Evolutionary conservation across 53 echinoderm and acorn worm genomes (phyloP).

Genomic region (Mesocentrotus franciscanus): DNA sequence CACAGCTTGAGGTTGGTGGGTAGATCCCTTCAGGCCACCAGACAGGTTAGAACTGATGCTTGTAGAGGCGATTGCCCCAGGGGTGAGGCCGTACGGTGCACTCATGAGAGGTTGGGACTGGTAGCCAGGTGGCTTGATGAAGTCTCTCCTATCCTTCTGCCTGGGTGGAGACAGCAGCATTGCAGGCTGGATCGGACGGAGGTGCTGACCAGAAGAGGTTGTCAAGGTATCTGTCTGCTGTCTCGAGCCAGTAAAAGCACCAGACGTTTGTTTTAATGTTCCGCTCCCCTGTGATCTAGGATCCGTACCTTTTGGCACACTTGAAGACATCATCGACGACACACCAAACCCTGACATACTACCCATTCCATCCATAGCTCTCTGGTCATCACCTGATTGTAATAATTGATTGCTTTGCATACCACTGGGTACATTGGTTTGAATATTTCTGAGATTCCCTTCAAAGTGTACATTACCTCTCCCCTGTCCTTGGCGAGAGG

Average conservation of each 20-base stretch:
- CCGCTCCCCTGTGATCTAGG: background rate
- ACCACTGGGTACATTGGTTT: constrained; percentile 49
- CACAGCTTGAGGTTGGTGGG: background rate
- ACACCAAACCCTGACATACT: too few relatives aligned
- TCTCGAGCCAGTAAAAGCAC: background rate
- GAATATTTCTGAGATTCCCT: constrained; percentile 10
- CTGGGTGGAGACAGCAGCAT: constrained; percentile 62
- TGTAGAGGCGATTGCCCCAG: background rate
- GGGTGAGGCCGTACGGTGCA: background rate
- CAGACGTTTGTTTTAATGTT: background rate
- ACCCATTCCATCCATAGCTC: background rate
- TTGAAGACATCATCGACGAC: background rate
- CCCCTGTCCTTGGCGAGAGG: background rate
- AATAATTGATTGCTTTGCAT: background rate
- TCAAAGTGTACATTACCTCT: background rate
- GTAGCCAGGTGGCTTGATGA: constrained; percentile 62
- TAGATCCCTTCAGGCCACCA: background rate
- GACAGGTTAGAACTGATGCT: background rate
- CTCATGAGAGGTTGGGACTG: background rate
- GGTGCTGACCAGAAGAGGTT: background rate
- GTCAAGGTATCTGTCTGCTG: background rate
- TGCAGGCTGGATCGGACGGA: constrained; percentile 56
- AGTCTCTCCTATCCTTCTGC: constrained; percentile 65
- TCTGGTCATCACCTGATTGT: background rate
- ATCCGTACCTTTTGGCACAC: background rate